These are phyloP conservation scores for Sebastes iracundus DNA, from an alignment of 2,797 vertebrate species.

Conservation along the genomic window DNA sequence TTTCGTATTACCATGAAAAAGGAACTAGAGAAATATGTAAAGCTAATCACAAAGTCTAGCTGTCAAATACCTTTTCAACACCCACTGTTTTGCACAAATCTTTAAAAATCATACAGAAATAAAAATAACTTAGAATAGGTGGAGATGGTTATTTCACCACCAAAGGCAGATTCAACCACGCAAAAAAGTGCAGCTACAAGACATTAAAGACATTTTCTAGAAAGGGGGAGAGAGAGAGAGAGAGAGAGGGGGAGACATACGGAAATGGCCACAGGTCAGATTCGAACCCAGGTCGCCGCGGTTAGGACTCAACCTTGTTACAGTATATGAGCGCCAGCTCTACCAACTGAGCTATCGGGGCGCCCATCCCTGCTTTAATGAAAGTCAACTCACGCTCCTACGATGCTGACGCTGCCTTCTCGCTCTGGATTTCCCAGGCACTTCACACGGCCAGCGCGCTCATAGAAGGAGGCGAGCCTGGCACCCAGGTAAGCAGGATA, in stretches of 20 bases:
- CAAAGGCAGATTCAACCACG: not conserved
- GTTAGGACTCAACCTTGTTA: not conserved
- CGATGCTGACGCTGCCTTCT: slow-evolving; percentile 98
- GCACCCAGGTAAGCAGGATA: slow-evolving; percentile 91
- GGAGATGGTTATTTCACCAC: not conserved
- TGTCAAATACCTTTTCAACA: not conserved
- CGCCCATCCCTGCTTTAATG: not conserved
- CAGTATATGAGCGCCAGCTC: no score
- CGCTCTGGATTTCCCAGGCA: slow-evolving; percentile 97
- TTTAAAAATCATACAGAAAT: not conserved
- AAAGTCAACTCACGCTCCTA: slow-evolving; percentile 92
- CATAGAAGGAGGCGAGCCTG: slow-evolving; percentile 96
- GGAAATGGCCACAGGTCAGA: no score
- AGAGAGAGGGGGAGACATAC: no score
- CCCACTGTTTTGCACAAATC: not conserved
- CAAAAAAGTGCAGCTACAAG: not conserved
- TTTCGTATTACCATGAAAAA: not conserved
- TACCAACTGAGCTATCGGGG: no score
- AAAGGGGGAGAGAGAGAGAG: no score
- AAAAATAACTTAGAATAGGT: no score
- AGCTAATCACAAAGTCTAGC: not conserved
- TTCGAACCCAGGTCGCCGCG: no score
- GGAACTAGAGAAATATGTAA: not conserved
- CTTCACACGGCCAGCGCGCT: slow-evolving; percentile 95
- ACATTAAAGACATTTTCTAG: no score